Percentiles rank a stretch among this genome's conserved stretches.
Evolutionary conservation across 2,888 invertebrate species (phyloP).

Genomic region (Lissonota sp.): DNA sequence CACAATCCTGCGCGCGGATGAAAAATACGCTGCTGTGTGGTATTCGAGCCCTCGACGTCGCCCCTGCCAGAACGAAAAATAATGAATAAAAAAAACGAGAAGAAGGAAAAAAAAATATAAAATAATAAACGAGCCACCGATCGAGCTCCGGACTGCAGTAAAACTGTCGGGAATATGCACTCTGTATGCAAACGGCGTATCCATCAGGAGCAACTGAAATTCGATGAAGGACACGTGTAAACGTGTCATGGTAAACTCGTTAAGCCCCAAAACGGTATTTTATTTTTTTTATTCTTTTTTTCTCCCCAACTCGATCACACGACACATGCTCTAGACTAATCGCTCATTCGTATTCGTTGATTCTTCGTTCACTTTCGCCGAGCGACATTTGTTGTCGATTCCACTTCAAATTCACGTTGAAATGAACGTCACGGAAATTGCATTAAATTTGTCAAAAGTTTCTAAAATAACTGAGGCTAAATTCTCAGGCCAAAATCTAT

Average conservation of each 20-base stretch:
- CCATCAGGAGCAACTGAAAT: slow-evolving; percentile 16
- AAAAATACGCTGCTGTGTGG: slow-evolving; percentile 7
- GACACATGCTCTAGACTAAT: too few species aligned
- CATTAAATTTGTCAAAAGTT: neutral
- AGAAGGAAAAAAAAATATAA: slow-evolving; percentile 7
- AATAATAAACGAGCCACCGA: slow-evolving; percentile 35
- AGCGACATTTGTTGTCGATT: neutral
- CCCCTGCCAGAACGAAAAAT: slow-evolving; percentile 42
- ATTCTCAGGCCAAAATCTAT: too few species aligned
- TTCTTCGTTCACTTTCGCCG: neutral
- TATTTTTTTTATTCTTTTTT: neutral
- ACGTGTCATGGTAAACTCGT: slow-evolving; percentile 1
- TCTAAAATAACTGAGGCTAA: too few species aligned
- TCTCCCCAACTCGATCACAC: neutral
- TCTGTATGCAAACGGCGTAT: slow-evolving; percentile 11
- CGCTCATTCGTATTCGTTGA: neutral
- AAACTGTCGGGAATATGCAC: slow-evolving; percentile 7
- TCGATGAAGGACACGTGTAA: slow-evolving; percentile 26
- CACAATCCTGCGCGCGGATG: slow-evolving; percentile 3
- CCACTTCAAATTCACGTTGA: neutral
- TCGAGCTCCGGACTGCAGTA: slow-evolving; percentile 1
- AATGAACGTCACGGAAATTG: neutral
- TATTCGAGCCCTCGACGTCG: slow-evolving; percentile 2
- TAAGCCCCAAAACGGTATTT: slow-evolving; percentile 2
- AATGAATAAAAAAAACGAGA: slow-evolving; percentile 27